Evolutionary conservation across 2,797 vertebrate species (phyloP), one percentile per base, ranked within the genome.

Genomic region (Diceros bicornis): DNA sequence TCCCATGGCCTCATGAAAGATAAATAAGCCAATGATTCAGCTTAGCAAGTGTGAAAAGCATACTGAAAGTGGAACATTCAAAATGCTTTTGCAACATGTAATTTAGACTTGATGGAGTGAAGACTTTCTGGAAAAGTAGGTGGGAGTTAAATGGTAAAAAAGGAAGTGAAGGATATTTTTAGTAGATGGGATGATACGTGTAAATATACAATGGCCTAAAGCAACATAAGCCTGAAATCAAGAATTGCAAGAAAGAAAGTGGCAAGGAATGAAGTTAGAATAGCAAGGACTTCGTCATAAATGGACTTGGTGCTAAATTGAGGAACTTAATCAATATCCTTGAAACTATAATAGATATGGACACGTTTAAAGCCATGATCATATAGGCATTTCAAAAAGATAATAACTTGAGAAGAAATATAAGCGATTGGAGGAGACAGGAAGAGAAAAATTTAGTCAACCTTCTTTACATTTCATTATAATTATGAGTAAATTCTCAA

Each of bases 371-470:
- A 87, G 71, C 25, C 14, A 25, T 44, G 50, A n/a, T 25, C 37
- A 55, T 2, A 20, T 20, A 75, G 34, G 12, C 16, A 72, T 85
- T 64, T 88, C 68, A 55, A 74, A 88, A 94, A 34, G 20, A 57
- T 83, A 92, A 57, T 83, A 92, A 78, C 18, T 32, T 86, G 27
- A 71, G 18, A 59, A 91, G 47, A 66, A 88, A 34, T 78, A n/a
- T 12, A 74, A 86, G 7, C 6, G 37, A 82, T 23, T 41, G 5
- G 1, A 75, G 20, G 32, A 75, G 27, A 79, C 21, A 86, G 52
- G 10, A 81, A 61, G 16, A 37, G 18, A 69, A 88, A 34, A 64
- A n/a, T 75, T 47, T 59, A 90, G 41, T 71, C 59, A 89, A 79
- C 2, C 25, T 95, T 25, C 75, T 90, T 91, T 55, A 59, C 2